Conservation (phyloP, 2,888 invertebrate genomes). For the Drosophila subquinaria region DNA sequence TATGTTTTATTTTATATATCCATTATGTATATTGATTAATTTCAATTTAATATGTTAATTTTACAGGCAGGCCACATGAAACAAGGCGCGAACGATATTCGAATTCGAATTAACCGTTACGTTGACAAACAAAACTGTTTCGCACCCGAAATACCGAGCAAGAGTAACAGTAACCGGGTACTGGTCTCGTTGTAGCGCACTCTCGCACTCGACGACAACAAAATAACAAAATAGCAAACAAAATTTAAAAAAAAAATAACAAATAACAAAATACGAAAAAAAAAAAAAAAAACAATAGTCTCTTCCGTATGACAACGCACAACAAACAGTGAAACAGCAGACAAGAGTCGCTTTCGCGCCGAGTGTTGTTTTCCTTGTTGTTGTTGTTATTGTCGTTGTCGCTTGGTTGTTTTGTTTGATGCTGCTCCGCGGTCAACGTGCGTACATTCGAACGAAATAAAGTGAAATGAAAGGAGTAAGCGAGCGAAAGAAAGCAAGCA, state of each 20-base stretch:
- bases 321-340: conserved; percentile 58
- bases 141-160: conserved; percentile 23
- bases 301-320: conserved; percentile 60
- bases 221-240: conserved; percentile 28
- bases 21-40: conserved; percentile 3
- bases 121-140: conserved; percentile 18
- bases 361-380: conserved; percentile 43
- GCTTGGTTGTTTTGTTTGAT: conserved; percentile 51
- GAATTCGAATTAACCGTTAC: conserved; percentile 32
- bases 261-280: conserved; percentile 12
- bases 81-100: conserved; percentile 38
- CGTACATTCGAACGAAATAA: conserved; percentile 86
- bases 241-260: conserved; percentile 13
- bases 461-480: conserved; percentile 86
- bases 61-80: conserved; percentile 57
- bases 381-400: conserved; percentile 40
- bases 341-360: conserved; percentile 63
- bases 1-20: conserved; percentile 2
- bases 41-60: conserved; percentile 19
- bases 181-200: conserved; percentile 17
- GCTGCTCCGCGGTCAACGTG: conserved; percentile 85
- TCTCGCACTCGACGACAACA: conserved; percentile 20
- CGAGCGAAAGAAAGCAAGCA: conserved; percentile 86
- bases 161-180: conserved; percentile 25
- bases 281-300: conserved; percentile 25